Base-by-base conservation (phyloP, 2,888 invertebrate genomes). In the Heliconius aoede region DNA sequence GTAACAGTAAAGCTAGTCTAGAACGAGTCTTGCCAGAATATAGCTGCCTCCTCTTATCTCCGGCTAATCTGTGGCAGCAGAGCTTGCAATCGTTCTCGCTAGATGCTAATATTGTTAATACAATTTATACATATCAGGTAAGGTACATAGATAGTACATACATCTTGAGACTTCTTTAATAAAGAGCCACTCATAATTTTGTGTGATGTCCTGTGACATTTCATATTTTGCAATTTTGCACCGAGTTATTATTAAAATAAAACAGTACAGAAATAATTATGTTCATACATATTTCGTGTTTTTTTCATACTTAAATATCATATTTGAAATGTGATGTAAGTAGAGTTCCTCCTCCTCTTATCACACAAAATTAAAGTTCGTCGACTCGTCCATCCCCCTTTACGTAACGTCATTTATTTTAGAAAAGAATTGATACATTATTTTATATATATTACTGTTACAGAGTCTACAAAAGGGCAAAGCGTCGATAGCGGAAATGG, bases 21-120 rank as follows among this genome's bases (percentile, higher is more conserved):
- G 95, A 96, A 58, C 94, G 92, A 32, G 95, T 97, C 75, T 95
- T 99, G 80, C 99, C 99, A 0, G 97, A 99, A 88, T 99, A 98
- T 89, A 97, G 97, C 88, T 99, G 99, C 89, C 95, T 99, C 36
- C 94, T 98, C 60, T 92, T 99, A 13, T 99, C 99, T 1, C 99
- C 99, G 0, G 98, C 98, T 9, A 98, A 98, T 93, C 95, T 99
- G 77, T 99, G 99, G 99, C 96, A 97, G 83, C 97, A 98, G 87
- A 97, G 97, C 88, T 93, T 96, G 46, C 96, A 97, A 84, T 95
- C 96, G 62, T 98, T 98, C 88, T 96, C 96, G 73, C 95, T 96
- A 80, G 98, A 98, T 88, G 95, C 96, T 18, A 97, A 97, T 86
- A 96, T 98, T 81, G 95, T 98, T 80, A 96, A 95, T 82, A 98